phyloP scores from a whole-genome alignment of 2,797 vertebrate species.

The Lacerta viridis region DNA sequence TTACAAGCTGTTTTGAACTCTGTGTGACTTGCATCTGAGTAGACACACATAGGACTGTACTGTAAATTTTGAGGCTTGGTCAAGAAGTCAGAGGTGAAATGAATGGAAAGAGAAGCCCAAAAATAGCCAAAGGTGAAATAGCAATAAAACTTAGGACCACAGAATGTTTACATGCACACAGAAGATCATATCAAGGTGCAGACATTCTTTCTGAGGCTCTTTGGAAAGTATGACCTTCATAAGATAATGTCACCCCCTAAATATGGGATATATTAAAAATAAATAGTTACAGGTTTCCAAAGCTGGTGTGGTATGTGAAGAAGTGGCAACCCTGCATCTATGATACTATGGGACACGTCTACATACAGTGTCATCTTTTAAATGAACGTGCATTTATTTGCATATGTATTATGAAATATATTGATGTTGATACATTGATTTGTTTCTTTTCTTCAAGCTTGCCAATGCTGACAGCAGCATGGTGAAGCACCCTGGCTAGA shows the following conservation, averaged over 20 bases:
- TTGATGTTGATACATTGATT: conserved; percentile 35
- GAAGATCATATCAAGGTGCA: background rate
- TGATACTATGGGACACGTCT: no score
- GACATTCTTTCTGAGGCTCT: background rate
- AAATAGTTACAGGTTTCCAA: background rate
- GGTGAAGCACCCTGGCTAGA: background rate
- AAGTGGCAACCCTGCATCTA: no score
- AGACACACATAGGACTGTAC: no score
- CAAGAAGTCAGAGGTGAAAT: no score
- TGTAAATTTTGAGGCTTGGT: no score
- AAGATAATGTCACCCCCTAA: background rate
- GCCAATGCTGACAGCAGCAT: background rate
- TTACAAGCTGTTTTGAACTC: no score
- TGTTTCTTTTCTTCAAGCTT: background rate
- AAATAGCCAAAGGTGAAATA: background rate
- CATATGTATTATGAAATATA: background rate
- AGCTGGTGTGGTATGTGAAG: background rate
- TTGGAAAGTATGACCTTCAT: background rate
- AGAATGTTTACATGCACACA: background rate
- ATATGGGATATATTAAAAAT: background rate
- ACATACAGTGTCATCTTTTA: no score
- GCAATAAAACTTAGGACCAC: background rate
- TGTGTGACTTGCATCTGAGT: no score
- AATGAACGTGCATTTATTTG: no score
- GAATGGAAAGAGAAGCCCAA: no score